Percentiles rank a stretch among this genome's conserved stretches.
These are phyloP conservation scores for Maccullochella peelii DNA, from an alignment of 2,113 vertebrate genomes.

Conservation along the genomic window DNA sequence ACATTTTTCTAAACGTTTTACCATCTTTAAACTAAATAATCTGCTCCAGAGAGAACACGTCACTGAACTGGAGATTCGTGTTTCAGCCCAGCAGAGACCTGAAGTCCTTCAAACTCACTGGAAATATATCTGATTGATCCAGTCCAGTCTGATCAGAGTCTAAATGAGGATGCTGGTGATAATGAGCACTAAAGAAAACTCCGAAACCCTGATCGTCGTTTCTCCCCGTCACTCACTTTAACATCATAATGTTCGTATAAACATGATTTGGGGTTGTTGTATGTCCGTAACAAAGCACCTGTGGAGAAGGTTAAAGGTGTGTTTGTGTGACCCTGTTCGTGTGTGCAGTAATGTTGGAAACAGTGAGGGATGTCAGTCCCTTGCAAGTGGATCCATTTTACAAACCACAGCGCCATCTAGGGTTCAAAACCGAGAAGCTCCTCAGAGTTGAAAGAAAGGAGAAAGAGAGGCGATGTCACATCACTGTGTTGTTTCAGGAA, in stretches of 20 bases:
- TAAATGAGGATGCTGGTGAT: not conserved
- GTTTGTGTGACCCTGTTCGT: no score
- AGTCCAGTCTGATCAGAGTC: not conserved
- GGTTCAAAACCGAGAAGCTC: not conserved
- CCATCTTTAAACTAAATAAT: no score
- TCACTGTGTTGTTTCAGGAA: no score
- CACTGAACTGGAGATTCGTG: no score
- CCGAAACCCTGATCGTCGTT: not conserved
- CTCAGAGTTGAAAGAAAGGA: no score
- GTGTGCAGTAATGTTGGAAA: not conserved
- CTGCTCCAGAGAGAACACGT: no score
- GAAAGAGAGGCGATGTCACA: no score
- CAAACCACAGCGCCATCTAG: slow-evolving; percentile 49
- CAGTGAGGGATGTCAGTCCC: not conserved
- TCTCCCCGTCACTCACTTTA: not conserved
- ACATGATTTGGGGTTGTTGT: no score
- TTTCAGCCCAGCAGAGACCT: no score
- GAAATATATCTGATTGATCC: no score
- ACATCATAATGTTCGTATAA: not conserved
- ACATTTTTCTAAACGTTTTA: not conserved
- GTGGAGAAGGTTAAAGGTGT: not conserved
- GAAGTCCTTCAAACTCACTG: no score
- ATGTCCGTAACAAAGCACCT: not conserved
- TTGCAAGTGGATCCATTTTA: not conserved
- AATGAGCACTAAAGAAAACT: not conserved